These are phyloP conservation scores for Caenorhabditis brenneri DNA, from an alignment of 1,140 invertebrate genomes.

Conservation along the genomic window DNA sequence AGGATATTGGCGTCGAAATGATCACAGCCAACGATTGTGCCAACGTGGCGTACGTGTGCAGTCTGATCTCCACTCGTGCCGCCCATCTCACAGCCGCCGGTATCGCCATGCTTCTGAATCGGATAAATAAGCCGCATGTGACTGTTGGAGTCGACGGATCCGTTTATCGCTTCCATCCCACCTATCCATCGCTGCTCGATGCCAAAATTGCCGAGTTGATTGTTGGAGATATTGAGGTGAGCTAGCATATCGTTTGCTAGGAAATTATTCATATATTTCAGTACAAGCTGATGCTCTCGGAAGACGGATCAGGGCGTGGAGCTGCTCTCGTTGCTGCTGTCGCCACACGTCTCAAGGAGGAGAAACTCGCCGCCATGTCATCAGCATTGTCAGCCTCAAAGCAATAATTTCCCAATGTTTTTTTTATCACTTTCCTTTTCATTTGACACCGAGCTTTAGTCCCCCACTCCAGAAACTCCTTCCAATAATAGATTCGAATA, in stretches of 20 bases:
- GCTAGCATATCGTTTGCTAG: too few species aligned
- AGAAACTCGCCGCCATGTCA: slow-evolving; percentile 5
- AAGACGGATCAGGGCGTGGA: slow-evolving; percentile 96
- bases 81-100: slow-evolving; percentile 91
- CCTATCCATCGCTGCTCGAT: slow-evolving; percentile 93
- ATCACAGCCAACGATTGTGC: slow-evolving; percentile 83
- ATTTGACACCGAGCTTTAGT: not conserved
- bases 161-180: slow-evolving; percentile 95
- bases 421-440: not conserved
- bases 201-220: slow-evolving; percentile 86
- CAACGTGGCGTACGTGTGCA: slow-evolving; percentile 87
- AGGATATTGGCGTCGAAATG: slow-evolving; percentile 82
- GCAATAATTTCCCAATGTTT: not conserved
- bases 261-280: slow-evolving; percentile 41
- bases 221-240: slow-evolving; percentile 68
- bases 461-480: not conserved
- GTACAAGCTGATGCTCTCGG: slow-evolving; percentile 95
- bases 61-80: slow-evolving; percentile 84
- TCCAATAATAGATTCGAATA: not conserved
- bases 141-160: slow-evolving; percentile 97
- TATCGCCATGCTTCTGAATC: slow-evolving; percentile 78
- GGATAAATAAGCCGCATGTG: slow-evolving; percentile 81
- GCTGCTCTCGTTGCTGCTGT: slow-evolving; percentile 96
- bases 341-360: slow-evolving; percentile 73
- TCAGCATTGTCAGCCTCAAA: not conserved